Conservation (phyloP, 1,140 invertebrate genomes). For the Chymomyza costata region DNA sequence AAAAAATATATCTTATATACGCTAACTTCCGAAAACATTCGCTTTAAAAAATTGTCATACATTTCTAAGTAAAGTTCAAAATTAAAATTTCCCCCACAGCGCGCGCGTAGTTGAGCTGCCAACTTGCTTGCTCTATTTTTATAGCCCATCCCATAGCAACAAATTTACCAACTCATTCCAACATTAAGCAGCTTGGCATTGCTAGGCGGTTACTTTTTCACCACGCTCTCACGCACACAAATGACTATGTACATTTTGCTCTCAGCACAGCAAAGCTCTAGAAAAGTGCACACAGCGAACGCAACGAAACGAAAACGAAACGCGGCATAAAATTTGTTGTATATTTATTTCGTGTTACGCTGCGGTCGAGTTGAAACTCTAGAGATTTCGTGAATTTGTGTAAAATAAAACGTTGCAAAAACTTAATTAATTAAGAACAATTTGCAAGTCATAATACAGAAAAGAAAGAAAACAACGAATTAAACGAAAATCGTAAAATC, state of each 20-base stretch:
- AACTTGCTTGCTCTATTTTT: no score
- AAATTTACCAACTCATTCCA: constrained; percentile 16
- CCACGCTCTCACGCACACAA: constrained; percentile 4
- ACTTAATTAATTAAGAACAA: constrained; percentile 30
- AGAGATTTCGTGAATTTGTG: constrained; percentile 27
- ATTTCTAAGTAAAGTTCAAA: no score
- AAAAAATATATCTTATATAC: no score
- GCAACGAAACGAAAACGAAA: constrained; percentile 32
- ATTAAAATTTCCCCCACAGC: no score
- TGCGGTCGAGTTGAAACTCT: constrained; percentile 33
- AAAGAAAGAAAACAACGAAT: no score
- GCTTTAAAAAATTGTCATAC: no score
- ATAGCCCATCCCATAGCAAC: no score
- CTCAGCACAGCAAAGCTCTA: constrained; percentile 10
- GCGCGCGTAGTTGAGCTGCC: no score
- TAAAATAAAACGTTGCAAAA: constrained; percentile 38
- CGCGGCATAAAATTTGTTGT: constrained; percentile 44
- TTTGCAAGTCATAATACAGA: no score
- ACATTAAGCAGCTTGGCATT: not conserved
- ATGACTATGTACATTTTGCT: no score
- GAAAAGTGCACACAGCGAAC: constrained; percentile 28
- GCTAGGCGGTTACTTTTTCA: constrained; percentile 2
- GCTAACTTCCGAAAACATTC: no score
- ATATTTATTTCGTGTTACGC: constrained; percentile 64
- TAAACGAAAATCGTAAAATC: no score